Evolutionary conservation across 2,888 invertebrate genomes (phyloP), one percentile per base, ranked within the genome.

Genomic region (Lordiphosa fenestrarum): DNA sequence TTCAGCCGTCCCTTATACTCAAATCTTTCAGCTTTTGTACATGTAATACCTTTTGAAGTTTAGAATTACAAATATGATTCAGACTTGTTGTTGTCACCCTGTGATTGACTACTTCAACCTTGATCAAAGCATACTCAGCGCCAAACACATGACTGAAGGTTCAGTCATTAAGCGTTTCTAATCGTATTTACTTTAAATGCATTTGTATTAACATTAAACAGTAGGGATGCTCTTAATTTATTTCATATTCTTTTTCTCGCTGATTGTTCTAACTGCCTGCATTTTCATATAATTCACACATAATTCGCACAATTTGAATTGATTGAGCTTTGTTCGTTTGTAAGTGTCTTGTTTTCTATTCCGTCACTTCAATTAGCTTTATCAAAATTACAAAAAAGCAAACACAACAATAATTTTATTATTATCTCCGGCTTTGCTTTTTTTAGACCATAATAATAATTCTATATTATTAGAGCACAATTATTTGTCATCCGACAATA

Each of bases 241-340:
- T 38, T 49, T 49, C 13, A 49, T 25, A 15, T 30, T 49, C 42
- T 15, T 52, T 48, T 40, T n/a, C 12, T 35, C 23, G 47, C 15
- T 2, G 49, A 62, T 62, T 62, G 46, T 50, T 63, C 40, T 47
- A 33, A 38, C 38, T 60, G 60, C 35, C 35, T 9, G 44, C 15
- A 13, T 21, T 49, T 19, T 12, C 38, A 13, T 39, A 21, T 23
- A 25, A 55, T 63, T 59, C 46, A 37, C 53, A 53, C 52, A 63
- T 54, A 40, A 53, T 55, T 70, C 42, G 19, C 66, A 51, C 38
- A 56, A 66, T 61, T 47, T 49, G 41, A 67, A 53, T 53, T 67
- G 56, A 65, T 73, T 65, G 57, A 21, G 47, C 62, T 47, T 44
- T 50, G 47, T 30, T 4, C 47, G 63, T 50, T 13, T 48, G 37